Evolutionary conservation across 2,113 vertebrate genomes (phyloP), one percentile per base, ranked within the genome.

Genomic region (Cathartes aura): DNA sequence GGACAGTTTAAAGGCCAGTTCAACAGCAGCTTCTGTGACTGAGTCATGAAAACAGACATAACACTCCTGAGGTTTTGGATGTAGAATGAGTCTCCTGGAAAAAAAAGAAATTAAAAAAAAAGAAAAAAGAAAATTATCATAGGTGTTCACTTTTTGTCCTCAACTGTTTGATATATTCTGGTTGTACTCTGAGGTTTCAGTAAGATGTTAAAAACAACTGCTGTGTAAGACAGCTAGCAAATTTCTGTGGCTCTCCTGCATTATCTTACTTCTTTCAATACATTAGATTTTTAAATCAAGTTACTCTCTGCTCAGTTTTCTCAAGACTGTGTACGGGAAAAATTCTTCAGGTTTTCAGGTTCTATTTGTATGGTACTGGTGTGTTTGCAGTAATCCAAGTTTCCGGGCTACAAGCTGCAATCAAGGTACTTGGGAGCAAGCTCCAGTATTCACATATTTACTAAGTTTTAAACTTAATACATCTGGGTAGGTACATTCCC

Each of bases 21-120:
- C 99, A 42, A 99, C 98, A 4, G 99, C 99, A 95, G 99, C 98
- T 87, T 99, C 99, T 3, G 99, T 98, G 82, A 99, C 99, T 0
- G 99, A 99, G 94, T 99, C 99, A 45, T 99, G 99, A 94, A 99
- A 99, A 92, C 99, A 99, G 60, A 99, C 99, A 0, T 99, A 99
- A 93, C 99, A 99, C 95, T 99, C 99, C 96, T 99, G 99, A 97
- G 99, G 99, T 78, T 99, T 98, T 5, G 99, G 99, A 92, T 99
- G 98, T 8, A 99, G 98, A 93, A 99, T 96, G 91, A 99, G 99
- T 96, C 99, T 98, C 91, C 99, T 99, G 97, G 23, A 96, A 80
- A 78, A 87, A 60, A 95, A 74, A 30, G 58, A 58, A 38, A 73
- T 82, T 75, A 93, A 83, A 93, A 40, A n/a, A 30, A 29, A 98